A percentile compares a stretch with the other conserved stretches of the same genome.
Evolutionary conservation across 2,113 vertebrate species (phyloP).

Genomic region (Glaucidium brasilianum): DNA sequence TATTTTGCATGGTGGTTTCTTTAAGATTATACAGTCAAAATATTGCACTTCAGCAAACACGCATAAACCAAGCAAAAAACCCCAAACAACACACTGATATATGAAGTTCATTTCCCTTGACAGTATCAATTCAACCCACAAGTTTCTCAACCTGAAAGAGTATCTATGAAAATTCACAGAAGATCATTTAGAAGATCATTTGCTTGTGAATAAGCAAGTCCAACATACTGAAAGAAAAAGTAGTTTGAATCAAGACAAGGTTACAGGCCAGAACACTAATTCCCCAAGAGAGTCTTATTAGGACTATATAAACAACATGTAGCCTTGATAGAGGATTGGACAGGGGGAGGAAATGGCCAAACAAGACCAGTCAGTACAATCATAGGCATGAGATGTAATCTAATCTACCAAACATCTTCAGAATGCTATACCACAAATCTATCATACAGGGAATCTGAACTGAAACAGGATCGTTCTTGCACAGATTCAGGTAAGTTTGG

Average conservation of each 20-base stretch:
- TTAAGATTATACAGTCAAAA: background rate
- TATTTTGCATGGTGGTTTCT: background rate
- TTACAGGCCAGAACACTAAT: background rate
- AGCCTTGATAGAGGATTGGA: background rate
- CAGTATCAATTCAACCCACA: background rate
- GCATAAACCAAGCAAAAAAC: background rate
- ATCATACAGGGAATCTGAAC: background rate
- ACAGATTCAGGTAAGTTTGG: background rate
- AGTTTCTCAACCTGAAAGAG: background rate
- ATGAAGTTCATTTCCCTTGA: background rate
- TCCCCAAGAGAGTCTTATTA: background rate
- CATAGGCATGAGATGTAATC: background rate
- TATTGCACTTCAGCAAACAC: background rate
- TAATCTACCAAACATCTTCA: background rate
- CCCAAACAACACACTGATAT: background rate
- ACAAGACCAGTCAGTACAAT: background rate
- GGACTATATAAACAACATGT: background rate
- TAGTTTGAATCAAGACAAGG: background rate
- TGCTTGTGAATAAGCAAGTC: background rate
- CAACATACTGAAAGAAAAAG: background rate
- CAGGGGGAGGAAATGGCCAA: background rate
- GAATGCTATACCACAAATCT: background rate
- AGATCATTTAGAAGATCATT: background rate
- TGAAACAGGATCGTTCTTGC: background rate
- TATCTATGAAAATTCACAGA: background rate